Base-by-base conservation (phyloP, 2,888 invertebrate genomes). In the Tryphoninae sp. region DNA sequence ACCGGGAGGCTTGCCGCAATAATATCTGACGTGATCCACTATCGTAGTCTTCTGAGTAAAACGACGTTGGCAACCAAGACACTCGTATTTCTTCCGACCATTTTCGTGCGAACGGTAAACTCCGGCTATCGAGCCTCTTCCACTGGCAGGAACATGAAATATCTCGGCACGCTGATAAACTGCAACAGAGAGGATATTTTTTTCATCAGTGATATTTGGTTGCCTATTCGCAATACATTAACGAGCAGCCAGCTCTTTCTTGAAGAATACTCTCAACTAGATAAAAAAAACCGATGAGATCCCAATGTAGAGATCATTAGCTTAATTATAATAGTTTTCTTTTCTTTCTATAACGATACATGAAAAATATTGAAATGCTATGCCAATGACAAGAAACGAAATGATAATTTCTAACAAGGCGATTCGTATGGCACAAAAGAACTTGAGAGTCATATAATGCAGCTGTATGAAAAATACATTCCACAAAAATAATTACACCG, bases 1-100 rank as follows among this genome's bases (percentile, higher is more conserved):
- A 68, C 87, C 84, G n/a, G 87, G 87, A 45, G 86, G 86, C 71
- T 87, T 86, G 4, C 89, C 88, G 79, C 90, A 89, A 75, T 89
- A 90, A 73, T 87, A 88, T 76, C 87, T 88, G 67, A 89, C 84
- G 83, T 91, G 91, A 74, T 82, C 82, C 45, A 84, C 86, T 67
- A 88, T 84, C 80, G 87, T 89, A 0, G 84, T 77, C 68, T 87
- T 86, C 82, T 88, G 83, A 0, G 87, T 85, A 65, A 88, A 89
- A 22, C 87, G 86, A 11, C 86, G 85, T 19, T 78, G 73, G 80
- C 89, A 89, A 0, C 80, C 86, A 4, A 84, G 81, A 45, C 89
- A 88, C 64, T 84, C 83, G 69, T 86, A 87, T n/a, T 79, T 86
- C 72, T 87, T 85, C 49, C 73, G 76, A 22, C 89, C 89, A 51